Conservation (phyloP, 1,140 invertebrate species). For the Pygmarrhopalites habei region DNA sequence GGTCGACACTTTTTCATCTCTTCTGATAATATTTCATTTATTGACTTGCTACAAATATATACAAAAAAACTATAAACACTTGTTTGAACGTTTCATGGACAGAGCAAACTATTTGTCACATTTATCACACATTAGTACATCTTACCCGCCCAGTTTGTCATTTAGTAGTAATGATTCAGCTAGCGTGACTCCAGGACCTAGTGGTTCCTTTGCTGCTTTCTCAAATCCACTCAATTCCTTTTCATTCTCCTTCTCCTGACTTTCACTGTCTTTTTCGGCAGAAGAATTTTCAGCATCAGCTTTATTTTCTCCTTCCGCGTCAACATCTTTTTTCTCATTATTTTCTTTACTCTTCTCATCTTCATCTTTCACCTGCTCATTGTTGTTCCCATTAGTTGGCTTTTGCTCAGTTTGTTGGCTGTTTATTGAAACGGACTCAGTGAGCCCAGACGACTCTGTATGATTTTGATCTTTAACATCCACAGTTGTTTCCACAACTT, state of each 20-base stretch:
- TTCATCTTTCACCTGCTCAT: conserved; percentile 4
- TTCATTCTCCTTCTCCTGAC: conserved; percentile 18
- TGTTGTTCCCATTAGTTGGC: background rate
- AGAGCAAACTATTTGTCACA: too few relatives aligned
- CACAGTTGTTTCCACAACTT: conserved; percentile 23
- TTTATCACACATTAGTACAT: too few relatives aligned
- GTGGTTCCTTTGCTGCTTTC: conserved; percentile 39
- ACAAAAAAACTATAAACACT: too few relatives aligned
- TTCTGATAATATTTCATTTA: conserved; percentile 48
- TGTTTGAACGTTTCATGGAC: too few relatives aligned
- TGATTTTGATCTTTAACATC: conserved; percentile 52
- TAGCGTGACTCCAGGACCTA: conserved; percentile 20
- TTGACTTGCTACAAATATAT: conserved; percentile 46
- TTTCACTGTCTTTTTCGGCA: conserved; percentile 9
- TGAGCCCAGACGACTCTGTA: conserved; percentile 42
- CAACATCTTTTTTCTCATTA: background rate
- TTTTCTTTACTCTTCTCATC: conserved; percentile 8
- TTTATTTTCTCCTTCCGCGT: background rate
- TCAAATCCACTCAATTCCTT: conserved; percentile 37
- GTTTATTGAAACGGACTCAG: background rate
- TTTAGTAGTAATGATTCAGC: conserved; percentile 34
- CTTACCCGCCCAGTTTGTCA: conserved; percentile 32
- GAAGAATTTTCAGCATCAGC: background rate
- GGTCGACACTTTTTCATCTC: conserved; percentile 48
- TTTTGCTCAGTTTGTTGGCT: background rate